Conservation (phyloP, 1,140 invertebrate genomes). For the Leptinotarsa undecemlineata region DNA sequence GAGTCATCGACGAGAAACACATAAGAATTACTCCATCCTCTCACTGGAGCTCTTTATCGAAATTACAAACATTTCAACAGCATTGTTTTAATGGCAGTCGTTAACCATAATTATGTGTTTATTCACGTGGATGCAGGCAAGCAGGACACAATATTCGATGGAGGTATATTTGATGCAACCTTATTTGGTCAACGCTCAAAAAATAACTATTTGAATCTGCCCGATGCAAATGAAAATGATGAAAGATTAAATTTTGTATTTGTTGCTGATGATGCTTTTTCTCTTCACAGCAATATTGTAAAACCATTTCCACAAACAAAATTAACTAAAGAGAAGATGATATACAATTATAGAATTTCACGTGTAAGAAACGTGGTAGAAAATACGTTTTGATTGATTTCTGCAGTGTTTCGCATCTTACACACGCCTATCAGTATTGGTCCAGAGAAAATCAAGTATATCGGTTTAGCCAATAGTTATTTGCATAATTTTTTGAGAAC, state of each 20-base stretch:
- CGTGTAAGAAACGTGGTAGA: no score
- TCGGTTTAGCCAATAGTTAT: no score
- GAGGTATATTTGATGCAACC: slow-evolving; percentile 47
- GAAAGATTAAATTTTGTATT: slow-evolving; percentile 20
- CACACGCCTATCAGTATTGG: no score
- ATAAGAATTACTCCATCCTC: slow-evolving; percentile 16
- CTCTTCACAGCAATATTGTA: slow-evolving; percentile 14
- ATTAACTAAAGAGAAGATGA: no score
- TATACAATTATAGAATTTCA: no score
- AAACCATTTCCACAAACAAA: slow-evolving; percentile 2
- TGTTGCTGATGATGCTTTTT: not conserved
- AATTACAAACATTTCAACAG: slow-evolving; percentile 44
- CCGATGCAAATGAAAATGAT: slow-evolving; percentile 12
- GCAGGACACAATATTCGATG: slow-evolving; percentile 54
- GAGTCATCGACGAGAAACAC: slow-evolving; percentile 13
- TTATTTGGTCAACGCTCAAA: slow-evolving; percentile 7
- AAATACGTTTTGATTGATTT: no score
- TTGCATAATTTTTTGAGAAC: no score
- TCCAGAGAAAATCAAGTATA: no score
- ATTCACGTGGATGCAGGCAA: slow-evolving; percentile 54
- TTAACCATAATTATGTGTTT: slow-evolving; percentile 59
- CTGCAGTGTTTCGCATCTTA: no score
- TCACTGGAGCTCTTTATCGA: slow-evolving; percentile 59
- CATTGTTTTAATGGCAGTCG: slow-evolving; percentile 56
- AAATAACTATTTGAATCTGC: not conserved